Percentiles rank a stretch among this genome's conserved stretches.
These are phyloP conservation scores for Malthinus seriepunctatus DNA, from an alignment of 2,888 invertebrate species.

Conservation along the genomic window DNA sequence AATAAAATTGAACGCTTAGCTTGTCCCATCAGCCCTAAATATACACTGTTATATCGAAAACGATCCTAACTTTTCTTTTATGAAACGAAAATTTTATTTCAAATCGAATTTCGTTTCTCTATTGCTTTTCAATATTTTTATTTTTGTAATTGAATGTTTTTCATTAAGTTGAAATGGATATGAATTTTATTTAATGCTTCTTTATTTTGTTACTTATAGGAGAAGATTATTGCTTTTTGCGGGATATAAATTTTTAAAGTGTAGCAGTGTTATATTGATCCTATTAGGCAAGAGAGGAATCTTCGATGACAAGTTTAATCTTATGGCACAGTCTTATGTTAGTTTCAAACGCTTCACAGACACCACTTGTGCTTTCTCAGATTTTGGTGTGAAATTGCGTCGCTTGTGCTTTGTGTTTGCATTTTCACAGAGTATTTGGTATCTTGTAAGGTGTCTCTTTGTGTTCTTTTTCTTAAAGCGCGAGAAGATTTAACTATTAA, in stretches of 20 bases:
- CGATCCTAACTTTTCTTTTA: conserved; percentile 12
- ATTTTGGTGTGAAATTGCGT: conserved; percentile 20
- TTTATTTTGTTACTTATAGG: not conserved
- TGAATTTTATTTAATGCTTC: not conserved
- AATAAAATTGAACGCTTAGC: conserved; percentile 52
- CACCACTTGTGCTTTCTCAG: conserved; percentile 28
- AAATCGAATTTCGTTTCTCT: conserved; percentile 10
- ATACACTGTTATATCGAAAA: conserved; percentile 40
- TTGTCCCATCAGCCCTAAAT: conserved; percentile 47
- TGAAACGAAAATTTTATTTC: conserved; percentile 20
- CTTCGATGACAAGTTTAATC: conserved; percentile 36
- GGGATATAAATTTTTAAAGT: conserved; percentile 18
- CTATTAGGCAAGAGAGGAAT: conserved; percentile 31
- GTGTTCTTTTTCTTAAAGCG: too few relatives aligned
- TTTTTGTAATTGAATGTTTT: conserved; percentile 3
- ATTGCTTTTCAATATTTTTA: conserved; percentile 11
- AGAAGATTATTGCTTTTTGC: too few relatives aligned
- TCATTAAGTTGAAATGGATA: not conserved
- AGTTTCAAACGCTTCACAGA: conserved; percentile 21
- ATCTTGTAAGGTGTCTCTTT: not conserved
- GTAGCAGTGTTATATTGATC: conserved; percentile 34
- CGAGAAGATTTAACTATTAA: too few relatives aligned
- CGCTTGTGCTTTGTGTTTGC: conserved; percentile 10
- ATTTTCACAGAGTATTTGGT: conserved; percentile 19
- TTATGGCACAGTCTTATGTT: conserved; percentile 26